Evolutionary conservation across 2,113 vertebrate species (phyloP), one percentile per base, ranked within the genome.

Genomic region (Sebastes schlegelii): DNA sequence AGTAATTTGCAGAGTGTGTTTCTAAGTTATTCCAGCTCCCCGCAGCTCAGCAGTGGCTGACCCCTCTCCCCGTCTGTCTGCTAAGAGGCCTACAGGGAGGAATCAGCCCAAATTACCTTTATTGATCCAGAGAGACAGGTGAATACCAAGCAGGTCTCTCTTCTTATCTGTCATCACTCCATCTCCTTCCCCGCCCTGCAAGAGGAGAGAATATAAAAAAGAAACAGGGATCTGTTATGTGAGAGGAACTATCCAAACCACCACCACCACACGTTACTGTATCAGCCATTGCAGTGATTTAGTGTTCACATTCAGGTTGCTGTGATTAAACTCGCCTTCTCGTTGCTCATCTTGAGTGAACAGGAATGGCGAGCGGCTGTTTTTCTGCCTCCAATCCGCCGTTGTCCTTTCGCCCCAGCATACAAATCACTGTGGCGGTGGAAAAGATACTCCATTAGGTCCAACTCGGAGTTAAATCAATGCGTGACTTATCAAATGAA

Each of bases 111-210:
- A 95, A 95, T 95, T 94, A 94, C 93, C 87, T 91, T 94, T 77
- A 94, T 92, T 96, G 94, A 96, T 95, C 93, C 95, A 89, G 93
- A 91, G 90, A 89, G 92, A 89, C 96, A 92, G 96, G 93, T 96
- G 95, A 95, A 95, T 95, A 95, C 75, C 90, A 94, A 95, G 79
- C 91, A 95, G 93, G 86, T 73, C 88, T 85, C 86, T 85, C 80
- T 72, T 87, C 85, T 89, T 79, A 84, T 88, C 80, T 82, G 77
- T 84, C 82, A 81, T 85, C 86, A 55, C 61, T 80, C 87, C 82
- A 68, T 16, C 77, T 69, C 69, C 79, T 74, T 65, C 43, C 76
- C 82, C 58, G 64, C 61, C 75, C 63, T 85, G 64, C 19, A 65
- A 74, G 58, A 74, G 42, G 52, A 66, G 55, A 73, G 64, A 80